phyloP scores from a whole-genome alignment of 2,113 vertebrate species.

The Turnix velox region DNA sequence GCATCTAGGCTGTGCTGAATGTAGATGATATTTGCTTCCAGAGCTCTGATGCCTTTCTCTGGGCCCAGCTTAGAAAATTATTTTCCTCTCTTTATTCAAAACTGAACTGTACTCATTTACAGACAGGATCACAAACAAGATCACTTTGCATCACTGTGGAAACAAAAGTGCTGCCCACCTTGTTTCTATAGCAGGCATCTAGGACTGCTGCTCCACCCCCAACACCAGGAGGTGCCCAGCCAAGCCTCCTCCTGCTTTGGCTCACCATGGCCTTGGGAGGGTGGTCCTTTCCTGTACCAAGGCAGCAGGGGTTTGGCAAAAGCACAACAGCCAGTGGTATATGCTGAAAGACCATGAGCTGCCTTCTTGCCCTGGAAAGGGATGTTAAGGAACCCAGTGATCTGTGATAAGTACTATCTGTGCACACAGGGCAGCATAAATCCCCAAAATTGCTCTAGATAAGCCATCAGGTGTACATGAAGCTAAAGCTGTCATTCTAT shows the following conservation, averaged over 20 bases:
- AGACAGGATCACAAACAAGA: neutral
- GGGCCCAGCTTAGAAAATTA: neutral
- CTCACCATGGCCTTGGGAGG: too few relatives aligned
- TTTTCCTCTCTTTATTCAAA: neutral
- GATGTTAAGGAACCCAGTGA: neutral
- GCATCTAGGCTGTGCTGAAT: neutral
- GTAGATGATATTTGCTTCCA: neutral
- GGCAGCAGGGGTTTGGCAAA: neutral
- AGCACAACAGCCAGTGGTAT: neutral
- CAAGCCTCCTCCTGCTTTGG: neutral
- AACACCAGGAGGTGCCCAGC: neutral
- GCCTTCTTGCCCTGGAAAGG: neutral
- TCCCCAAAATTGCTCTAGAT: neutral
- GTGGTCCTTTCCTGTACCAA: neutral
- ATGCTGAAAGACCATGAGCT: neutral
- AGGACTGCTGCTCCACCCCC: neutral
- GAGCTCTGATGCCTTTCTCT: neutral
- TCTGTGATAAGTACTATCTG: neutral
- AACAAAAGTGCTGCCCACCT: neutral
- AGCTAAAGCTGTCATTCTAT: neutral
- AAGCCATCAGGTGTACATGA: neutral
- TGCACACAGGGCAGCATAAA: neutral
- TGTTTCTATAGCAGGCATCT: neutral
- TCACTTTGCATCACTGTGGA: neutral
- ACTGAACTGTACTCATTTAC: neutral